Conservation (phyloP, 2,113 vertebrate genomes). For the Solea senegalensis region DNA sequence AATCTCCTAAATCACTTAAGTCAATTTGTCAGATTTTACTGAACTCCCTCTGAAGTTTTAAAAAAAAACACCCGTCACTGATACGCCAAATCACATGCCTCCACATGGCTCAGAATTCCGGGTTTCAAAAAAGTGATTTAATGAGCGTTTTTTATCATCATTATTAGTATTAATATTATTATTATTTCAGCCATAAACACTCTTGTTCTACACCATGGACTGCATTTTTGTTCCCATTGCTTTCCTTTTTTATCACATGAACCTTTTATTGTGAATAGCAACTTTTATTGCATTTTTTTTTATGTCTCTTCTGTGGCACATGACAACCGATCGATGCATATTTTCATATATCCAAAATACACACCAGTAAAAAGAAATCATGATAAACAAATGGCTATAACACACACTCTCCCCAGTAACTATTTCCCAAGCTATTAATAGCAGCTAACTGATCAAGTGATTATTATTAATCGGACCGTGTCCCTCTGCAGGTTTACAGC, state of each 20-base stretch:
- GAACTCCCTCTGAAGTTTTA: not conserved
- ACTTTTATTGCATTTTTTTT: not conserved
- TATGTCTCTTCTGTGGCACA: too few species aligned
- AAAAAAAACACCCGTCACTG: too few species aligned
- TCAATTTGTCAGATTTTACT: not conserved
- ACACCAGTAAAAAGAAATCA: not conserved
- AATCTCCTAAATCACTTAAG: not conserved
- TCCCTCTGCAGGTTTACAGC: constrained; percentile 88
- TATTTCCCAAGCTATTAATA: not conserved
- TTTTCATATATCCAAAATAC: not conserved
- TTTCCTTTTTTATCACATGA: not conserved
- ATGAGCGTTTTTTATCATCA: too few species aligned
- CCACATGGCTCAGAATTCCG: too few species aligned
- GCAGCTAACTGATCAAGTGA: constrained; percentile 2
- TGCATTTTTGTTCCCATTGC: not conserved
- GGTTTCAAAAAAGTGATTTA: too few species aligned
- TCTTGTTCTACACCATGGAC: not conserved
- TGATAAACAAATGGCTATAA: not conserved
- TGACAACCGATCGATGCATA: too few species aligned
- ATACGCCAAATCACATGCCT: too few species aligned
- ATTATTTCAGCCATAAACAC: not conserved
- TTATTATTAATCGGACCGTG: constrained; percentile 30
- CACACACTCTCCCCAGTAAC: not conserved
- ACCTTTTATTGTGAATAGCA: not conserved
- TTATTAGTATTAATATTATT: too few species aligned